Evolutionary conservation across 2,113 vertebrate species (phyloP).

Genomic region (Carlito syrichta): DNA sequence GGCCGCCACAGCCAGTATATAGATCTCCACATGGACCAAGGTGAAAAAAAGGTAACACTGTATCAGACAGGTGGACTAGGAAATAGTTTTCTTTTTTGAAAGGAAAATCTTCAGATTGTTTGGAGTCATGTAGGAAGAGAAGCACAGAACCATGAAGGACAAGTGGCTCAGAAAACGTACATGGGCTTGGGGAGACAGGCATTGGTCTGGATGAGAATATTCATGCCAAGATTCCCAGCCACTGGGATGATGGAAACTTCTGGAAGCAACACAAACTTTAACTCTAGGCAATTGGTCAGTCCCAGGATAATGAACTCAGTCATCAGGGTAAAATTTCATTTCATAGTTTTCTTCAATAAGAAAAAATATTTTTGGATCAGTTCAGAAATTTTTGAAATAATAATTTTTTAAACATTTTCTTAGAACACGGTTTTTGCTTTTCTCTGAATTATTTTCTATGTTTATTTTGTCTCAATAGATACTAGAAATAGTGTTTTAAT

Average conservation of each 20-base stretch:
- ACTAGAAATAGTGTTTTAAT: background rate
- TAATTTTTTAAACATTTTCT: background rate
- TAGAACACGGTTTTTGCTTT: background rate
- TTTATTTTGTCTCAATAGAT: background rate
- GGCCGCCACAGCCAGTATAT: conserved; percentile 65
- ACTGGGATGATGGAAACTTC: conserved; percentile 69
- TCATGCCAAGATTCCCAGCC: conserved; percentile 74
- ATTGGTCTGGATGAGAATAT: conserved; percentile 61
- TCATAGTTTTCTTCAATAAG: background rate
- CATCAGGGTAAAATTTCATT: conserved; percentile 5
- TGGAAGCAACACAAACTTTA: conserved; percentile 66
- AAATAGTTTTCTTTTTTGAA: conserved; percentile 69
- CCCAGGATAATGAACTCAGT: conserved; percentile 63
- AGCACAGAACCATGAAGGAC: conserved; percentile 80
- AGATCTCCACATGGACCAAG: conserved; percentile 57
- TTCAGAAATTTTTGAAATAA: background rate
- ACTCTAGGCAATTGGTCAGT: background rate
- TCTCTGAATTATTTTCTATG: background rate
- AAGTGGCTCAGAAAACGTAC: conserved; percentile 82
- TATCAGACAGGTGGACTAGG: conserved; percentile 70
- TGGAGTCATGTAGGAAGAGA: conserved; percentile 80
- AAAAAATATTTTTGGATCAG: background rate
- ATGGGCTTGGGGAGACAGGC: conserved; percentile 77
- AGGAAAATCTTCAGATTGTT: conserved; percentile 78
- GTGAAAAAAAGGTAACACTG: conserved; percentile 75